Base-by-base conservation (phyloP, 2,888 invertebrate species). In the Drosophila nigricruria region DNA sequence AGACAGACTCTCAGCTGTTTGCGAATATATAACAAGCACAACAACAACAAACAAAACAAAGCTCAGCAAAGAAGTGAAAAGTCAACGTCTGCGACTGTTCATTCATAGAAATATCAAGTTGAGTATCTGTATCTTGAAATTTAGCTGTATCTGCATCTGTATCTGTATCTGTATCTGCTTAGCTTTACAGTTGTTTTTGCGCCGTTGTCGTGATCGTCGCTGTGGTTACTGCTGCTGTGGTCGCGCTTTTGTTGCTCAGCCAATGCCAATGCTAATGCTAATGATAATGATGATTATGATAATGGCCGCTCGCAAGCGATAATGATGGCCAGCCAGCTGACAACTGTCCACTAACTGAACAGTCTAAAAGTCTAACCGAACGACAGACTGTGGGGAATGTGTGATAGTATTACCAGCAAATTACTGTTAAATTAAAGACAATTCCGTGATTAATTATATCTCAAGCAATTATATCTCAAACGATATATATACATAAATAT, bases 261-360 rank as follows among this genome's bases (percentile, higher is more conserved):
- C 34, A 68, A 57, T 68, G 82, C 49, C 36, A 56, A 64, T 70
- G 65, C 50, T 70, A 61, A 72, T 73, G 61, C 25, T 71, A 67
- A 76, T 85, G 77, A 65, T 70, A 62, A 70, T 82, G 72, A 86
- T 77, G 64, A 58, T 79, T 70, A 77, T 80, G 72, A 80, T 73
- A 77, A 87, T 84, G 60, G 65, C 52, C 57, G 59, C 64, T 61
- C 53, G 56, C 68, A 57, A 80, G 72, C 74, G 84, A 75, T 89
- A 84, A 89, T 84, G 69, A 74, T 81, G 73, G 67, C 52, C 52
- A 60, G 60, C 38, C 52, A 65, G 58, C 40, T 52, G 66, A 30
- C 54, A 67, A 79, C 69, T 73, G 79, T 75, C 73, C 76, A 78
- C 65, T 73, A 74, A 74, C 73, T 70, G 71, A 47, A 74, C 64